Evolutionary conservation across 2,113 vertebrate genomes (phyloP), one percentile per base, ranked within the genome.

Genomic region (Tychaedon coryphoeus): DNA sequence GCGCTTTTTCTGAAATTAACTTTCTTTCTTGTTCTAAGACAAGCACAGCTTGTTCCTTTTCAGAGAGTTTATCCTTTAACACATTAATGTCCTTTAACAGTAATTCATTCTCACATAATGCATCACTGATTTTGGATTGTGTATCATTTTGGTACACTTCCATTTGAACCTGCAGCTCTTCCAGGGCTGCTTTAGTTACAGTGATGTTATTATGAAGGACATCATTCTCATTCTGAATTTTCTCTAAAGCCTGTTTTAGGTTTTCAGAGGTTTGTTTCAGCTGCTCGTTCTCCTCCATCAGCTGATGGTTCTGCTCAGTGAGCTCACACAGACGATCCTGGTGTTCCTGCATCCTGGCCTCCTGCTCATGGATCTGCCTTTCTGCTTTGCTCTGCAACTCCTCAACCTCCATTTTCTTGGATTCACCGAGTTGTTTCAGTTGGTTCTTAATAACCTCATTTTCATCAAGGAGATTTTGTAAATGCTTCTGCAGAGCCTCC

Each of bases 311-410:
- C 90, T 94, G 96, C 17, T 94, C 48, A 16, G 94, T 95, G 60
- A 98, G 73, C n/a, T 98, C 92, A 17, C 20, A 36, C 53, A 94
- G 93, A 10, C 18, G 86, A 73, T n/a, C 53, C 72, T 98, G 92
- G 43, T 96, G 89, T 12, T 97, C 95, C 47, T 95, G 96, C 66
- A 97, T 93, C 36, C 92, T 93, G 12, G 94, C 93, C 38, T 89
- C 57, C 43, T 98, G 94, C 54, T 98, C 93, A 36, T 28, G 48
- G 54, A 69, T 97, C 28, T 98, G 96, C 80, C 91, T 98, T 75
- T 96, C 95, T 72, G 97, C 98, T 96, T 98, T 97, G 31, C 95
- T 96, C 75, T 98, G 96, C 15, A 99, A 87, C 69, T 98, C 96
- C 0, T 97, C 95, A 3, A 98, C 97, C 92, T 97, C 98, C 40